Evolutionary conservation across 2,888 invertebrate species (phyloP).

Genomic region (Idaea aversata): DNA sequence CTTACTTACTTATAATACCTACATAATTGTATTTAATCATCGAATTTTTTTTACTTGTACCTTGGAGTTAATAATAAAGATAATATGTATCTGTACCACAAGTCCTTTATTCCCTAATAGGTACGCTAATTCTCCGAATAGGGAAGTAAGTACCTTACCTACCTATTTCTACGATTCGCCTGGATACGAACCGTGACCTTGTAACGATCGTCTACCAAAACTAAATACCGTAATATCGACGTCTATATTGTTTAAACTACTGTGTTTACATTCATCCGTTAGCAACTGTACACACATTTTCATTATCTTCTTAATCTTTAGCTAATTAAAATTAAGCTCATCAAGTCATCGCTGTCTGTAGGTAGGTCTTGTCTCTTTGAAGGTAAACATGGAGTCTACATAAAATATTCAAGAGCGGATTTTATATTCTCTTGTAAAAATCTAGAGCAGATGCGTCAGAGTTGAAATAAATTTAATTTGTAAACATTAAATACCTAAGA

Average conservation of each 20-base stretch:
- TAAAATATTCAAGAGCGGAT: not conserved
- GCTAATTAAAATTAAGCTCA: not conserved
- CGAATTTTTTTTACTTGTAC: too few relatives aligned
- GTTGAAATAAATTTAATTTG: too few relatives aligned
- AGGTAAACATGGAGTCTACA: not conserved
- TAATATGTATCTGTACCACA: too few relatives aligned
- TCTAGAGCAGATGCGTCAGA: too few relatives aligned
- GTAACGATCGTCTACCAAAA: constrained; percentile 21
- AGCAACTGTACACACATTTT: constrained; percentile 22
- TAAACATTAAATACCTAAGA: too few relatives aligned
- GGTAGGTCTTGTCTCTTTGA: not conserved
- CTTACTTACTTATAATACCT: too few relatives aligned
- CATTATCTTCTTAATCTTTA: not conserved
- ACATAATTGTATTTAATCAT: too few relatives aligned
- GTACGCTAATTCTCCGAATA: too few relatives aligned
- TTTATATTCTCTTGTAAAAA: not conserved
- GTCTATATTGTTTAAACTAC: constrained; percentile 30
- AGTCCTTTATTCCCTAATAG: too few relatives aligned
- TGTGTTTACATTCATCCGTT: constrained; percentile 30
- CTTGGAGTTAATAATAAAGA: too few relatives aligned
- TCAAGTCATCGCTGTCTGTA: constrained; percentile 1
- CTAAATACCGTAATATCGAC: constrained; percentile 20
- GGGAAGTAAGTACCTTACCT: too few relatives aligned
- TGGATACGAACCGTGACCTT: constrained; percentile 17
- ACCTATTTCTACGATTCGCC: not conserved